phyloP scores from a whole-genome alignment of 2,113 vertebrate species.

The Microcebus murinus region DNA sequence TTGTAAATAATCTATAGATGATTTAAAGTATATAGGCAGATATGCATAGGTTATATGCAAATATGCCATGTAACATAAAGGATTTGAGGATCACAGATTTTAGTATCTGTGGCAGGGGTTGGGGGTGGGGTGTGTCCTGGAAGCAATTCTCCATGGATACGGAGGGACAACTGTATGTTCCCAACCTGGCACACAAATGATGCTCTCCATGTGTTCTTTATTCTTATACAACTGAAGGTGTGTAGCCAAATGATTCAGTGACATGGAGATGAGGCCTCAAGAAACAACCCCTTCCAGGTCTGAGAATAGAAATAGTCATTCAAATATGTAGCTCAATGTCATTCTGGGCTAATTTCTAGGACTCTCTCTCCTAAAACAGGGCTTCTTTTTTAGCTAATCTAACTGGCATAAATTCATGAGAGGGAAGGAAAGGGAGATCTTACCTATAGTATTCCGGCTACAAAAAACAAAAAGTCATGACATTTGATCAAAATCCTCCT shows the following conservation, averaged over 20 bases:
- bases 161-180: not conserved
- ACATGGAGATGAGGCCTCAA: not conserved
- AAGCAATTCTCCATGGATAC: not conserved
- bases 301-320: not conserved
- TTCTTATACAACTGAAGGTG: not conserved
- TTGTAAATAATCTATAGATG: not conserved
- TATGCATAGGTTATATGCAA: not conserved
- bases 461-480: not conserved
- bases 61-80: not conserved
- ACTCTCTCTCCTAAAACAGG: not conserved
- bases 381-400: not conserved
- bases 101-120: not conserved
- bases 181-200: not conserved
- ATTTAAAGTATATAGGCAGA: not conserved
- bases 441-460: not conserved
- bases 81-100: not conserved
- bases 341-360: not conserved
- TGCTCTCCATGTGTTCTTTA: not conserved
- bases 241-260: not conserved
- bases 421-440: not conserved
- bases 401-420: not conserved
- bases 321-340: not conserved
- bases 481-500: not conserved
- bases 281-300: not conserved
- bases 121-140: not conserved